Evolutionary conservation across 2,797 vertebrate genomes (phyloP), one percentile per base, ranked within the genome.

Genomic region (Notolepis coatsorum): DNA sequence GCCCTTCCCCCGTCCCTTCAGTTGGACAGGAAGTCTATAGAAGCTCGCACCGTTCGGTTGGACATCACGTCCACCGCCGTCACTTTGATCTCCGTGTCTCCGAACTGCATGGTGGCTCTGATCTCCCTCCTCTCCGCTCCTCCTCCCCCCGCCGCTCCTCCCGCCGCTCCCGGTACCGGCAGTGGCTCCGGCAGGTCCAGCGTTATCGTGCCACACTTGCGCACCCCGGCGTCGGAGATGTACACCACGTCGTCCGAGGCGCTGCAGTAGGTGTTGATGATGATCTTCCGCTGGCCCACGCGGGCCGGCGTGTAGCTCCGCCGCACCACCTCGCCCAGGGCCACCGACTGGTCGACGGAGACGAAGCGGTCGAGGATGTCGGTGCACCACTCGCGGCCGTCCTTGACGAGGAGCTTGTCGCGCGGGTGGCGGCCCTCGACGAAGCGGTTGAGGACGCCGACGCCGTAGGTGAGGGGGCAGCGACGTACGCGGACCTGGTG

Each of bases 11-110:
- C 61, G 67, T 46, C 74, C 53, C 64, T 68, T 94, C 81, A 98
- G 53, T 96, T 95, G 71, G 96, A 95, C 73, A 98, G 95, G 89
- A 98, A 98, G 74, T 98, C 96, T n/a, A 99, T 98, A 74, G 95
- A 87, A 5, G 95, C 96, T 3, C 92, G 87, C 18, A 98, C 96
- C 0, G 89, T 91, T 73, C 92, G 92, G 27, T 93, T 89, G n/a
- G 96, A 96, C 80, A 89, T 82, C 71, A 94, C 83, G 27, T 99
- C 97, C 35, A 97, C 72, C 0, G 96, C 97, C 0, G 93, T 96
- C 68, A 98, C 96, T 88, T 97, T 97, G 79, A 99, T 98, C 89
- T 99, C 97, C 0, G 97, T 98, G 89, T 99, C 97, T 6, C 97
- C 96, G 0, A 99, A 99, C 89, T 98, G 96, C 96, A 99, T 99